Conservation (phyloP, 2,797 vertebrate genomes). For the Bryconaethiops microstoma region DNA sequence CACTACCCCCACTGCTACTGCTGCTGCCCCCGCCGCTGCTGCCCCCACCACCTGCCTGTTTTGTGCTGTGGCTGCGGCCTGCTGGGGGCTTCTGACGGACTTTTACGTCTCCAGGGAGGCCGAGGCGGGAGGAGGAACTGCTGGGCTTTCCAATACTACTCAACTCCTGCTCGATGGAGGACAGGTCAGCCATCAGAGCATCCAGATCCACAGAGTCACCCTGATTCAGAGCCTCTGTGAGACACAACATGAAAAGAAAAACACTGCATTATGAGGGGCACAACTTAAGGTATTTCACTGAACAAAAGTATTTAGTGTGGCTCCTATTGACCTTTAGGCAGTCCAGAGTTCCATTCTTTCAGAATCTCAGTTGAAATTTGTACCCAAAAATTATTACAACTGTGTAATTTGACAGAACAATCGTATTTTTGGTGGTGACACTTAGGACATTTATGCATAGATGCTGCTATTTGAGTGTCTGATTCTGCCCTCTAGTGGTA, state of each 20-base stretch:
- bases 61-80: slow-evolving; percentile 77
- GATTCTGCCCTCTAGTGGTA: slow-evolving; percentile 11
- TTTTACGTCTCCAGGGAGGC: slow-evolving; percentile 76
- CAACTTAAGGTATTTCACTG: too few relatives aligned
- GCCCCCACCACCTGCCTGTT: slow-evolving; percentile 74
- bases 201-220: slow-evolving; percentile 95
- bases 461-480: not conserved
- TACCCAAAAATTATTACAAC: not conserved
- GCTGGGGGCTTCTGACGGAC: slow-evolving; percentile 84
- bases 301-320: not conserved
- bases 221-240: slow-evolving; percentile 94
- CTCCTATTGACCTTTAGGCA: not conserved
- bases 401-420: not conserved
- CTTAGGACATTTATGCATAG: not conserved
- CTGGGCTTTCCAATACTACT: slow-evolving; percentile 86
- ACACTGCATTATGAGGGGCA: not conserved
- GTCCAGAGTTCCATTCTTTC: not conserved
- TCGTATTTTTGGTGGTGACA: not conserved
- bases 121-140: slow-evolving; percentile 67
- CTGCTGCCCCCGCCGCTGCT: slow-evolving; percentile 77
- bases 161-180: slow-evolving; percentile 97
- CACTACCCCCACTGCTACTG: slow-evolving; percentile 77
- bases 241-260: not conserved
- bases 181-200: slow-evolving; percentile 96
- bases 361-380: not conserved